A percentile compares a stretch with the other conserved stretches of the same genome.
Conservation (phyloP, 2,113 vertebrate genomes). For the Centrocercus urophasianus region DNA sequence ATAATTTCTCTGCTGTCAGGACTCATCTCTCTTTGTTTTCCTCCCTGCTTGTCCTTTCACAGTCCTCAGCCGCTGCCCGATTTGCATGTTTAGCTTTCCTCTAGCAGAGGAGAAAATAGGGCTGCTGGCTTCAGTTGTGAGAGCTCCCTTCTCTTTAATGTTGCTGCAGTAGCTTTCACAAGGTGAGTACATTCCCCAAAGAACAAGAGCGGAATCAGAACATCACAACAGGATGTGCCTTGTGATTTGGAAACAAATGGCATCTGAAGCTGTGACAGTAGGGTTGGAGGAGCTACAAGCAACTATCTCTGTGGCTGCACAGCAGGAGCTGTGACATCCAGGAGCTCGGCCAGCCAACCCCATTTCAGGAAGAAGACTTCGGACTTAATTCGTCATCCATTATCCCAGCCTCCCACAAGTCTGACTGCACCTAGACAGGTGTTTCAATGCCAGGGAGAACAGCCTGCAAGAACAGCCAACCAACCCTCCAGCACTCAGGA, state of each 20-base stretch:
- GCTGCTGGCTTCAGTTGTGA: not conserved
- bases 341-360: not conserved
- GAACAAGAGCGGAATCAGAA: not conserved
- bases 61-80: not conserved
- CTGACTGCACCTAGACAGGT: not conserved
- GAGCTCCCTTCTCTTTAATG: not conserved
- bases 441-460: not conserved
- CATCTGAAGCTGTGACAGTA: not conserved
- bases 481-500: not conserved
- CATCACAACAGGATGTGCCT: not conserved
- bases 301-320: not conserved
- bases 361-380: not conserved
- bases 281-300: rapidly evolving
- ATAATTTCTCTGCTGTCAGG: not conserved
- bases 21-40: not conserved
- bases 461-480: not conserved
- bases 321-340: rapidly evolving
- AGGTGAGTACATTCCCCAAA: not conserved
- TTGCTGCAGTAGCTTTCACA: not conserved
- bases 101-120: not conserved
- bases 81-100: not conserved
- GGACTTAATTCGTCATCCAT: not conserved
- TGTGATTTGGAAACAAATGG: not conserved
- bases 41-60: not conserved
- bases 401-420: not conserved